Conservation (phyloP, 2,797 vertebrate species). For the Pangasius sanitwongsei region DNA sequence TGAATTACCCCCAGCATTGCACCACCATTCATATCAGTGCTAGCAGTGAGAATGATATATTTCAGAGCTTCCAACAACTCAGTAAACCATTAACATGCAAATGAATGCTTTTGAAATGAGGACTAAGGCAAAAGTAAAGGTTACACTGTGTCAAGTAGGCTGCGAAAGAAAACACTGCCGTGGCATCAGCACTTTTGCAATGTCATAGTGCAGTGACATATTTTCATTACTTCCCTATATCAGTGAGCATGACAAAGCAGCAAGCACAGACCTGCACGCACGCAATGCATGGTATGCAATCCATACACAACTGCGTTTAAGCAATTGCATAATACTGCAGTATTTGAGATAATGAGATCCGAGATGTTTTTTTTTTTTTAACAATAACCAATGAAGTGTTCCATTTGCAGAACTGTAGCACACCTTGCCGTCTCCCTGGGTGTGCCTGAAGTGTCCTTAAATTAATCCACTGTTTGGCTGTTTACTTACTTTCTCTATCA, state of each 20-base stretch:
- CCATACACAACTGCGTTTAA: not conserved
- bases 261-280: not conserved
- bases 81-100: conserved; percentile 13
- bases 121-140: not conserved
- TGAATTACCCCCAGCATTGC: conserved; percentile 23
- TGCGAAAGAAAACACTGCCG: not conserved
- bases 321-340: not conserved
- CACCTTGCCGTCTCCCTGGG: conserved; percentile 1
- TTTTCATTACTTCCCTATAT: conserved; percentile 56
- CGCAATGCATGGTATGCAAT: not conserved
- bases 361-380: not conserved
- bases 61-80: conserved; percentile 17
- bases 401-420: not conserved
- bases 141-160: not conserved
- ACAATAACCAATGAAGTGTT: not conserved
- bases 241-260: conserved; percentile 1
- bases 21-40: not conserved
- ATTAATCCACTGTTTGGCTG: not conserved
- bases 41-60: not conserved
- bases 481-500: conserved; percentile 15
- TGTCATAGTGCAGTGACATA: conserved; percentile 65
- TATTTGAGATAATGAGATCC: not conserved
- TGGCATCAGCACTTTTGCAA: not conserved
- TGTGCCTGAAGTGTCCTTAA: not conserved
- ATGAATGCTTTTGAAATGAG: not conserved